Percentiles rank a stretch among this genome's conserved stretches.
Conservation (phyloP, 2,888 invertebrate species). For the Sinhomidia bicolor region DNA sequence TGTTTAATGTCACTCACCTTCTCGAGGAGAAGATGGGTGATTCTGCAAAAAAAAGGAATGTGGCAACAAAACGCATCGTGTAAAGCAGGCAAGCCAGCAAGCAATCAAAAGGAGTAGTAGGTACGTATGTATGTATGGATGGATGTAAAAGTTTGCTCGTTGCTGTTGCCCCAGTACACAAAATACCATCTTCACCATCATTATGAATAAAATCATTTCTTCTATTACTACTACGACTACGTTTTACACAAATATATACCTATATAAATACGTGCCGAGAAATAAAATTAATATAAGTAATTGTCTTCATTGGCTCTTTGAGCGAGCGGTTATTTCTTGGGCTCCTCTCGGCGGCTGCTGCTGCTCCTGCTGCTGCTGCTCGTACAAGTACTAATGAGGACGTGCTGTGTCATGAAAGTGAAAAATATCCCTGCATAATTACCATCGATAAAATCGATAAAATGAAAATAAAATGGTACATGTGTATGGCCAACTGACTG, state of each 20-base stretch:
- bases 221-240: neutral
- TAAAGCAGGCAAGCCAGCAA: too few relatives aligned
- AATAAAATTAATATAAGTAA: conserved; percentile 30
- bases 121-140: neutral
- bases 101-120: neutral
- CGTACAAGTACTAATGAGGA: conserved; percentile 61
- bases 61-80: conserved; percentile 20
- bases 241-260: neutral
- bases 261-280: conserved; percentile 49
- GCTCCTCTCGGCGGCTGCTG: too few relatives aligned
- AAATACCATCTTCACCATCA: too few relatives aligned
- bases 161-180: too few relatives aligned
- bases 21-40: conserved; percentile 8
- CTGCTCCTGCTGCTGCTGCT: too few relatives aligned
- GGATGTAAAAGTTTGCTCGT: neutral
- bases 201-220: neutral
- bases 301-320: neutral
- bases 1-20: conserved; percentile 39
- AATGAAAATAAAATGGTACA: conserved; percentile 30
- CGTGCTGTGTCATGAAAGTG: conserved; percentile 52
- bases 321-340: conserved; percentile 3
- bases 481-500: neutral
- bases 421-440: conserved; percentile 66
- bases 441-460: conserved; percentile 37
- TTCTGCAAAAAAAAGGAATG: conserved; percentile 9